phyloP scores from a whole-genome alignment of 2,797 vertebrate species.

The Galago senegalensis region DNA sequence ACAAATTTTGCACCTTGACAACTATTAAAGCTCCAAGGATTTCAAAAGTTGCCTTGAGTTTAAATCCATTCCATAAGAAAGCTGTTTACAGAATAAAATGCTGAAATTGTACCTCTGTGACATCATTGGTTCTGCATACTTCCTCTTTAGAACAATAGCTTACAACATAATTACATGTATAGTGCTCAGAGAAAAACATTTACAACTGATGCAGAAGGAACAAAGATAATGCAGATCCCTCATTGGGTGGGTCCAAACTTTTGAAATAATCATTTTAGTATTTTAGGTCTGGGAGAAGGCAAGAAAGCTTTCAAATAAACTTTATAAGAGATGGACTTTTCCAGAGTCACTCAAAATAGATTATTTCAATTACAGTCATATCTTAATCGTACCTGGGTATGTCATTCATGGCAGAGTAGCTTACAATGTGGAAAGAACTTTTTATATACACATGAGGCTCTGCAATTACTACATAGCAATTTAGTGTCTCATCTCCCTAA shows the following conservation, averaged over 20 bases:
- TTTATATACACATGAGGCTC: background rate
- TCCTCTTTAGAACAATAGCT: constrained; percentile 59
- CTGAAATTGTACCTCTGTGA: background rate
- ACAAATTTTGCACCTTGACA: background rate
- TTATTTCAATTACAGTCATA: background rate
- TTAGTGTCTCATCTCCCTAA: constrained; percentile 31
- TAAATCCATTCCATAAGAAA: constrained; percentile 52
- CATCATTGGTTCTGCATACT: constrained; percentile 31
- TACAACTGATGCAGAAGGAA: constrained; percentile 46
- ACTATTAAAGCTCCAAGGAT: constrained; percentile 29
- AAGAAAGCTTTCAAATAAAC: constrained; percentile 55
- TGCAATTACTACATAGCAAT: background rate
- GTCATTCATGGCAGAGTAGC: background rate
- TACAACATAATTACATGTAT: constrained; percentile 25
- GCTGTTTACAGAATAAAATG: constrained; percentile 34
- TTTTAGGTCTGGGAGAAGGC: constrained; percentile 3
- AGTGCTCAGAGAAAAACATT: constrained; percentile 30
- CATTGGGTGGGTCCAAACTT: constrained; percentile 36
- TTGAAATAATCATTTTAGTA: constrained; percentile 55
- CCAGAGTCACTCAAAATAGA: background rate
- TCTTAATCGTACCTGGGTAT: background rate
- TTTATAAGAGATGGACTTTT: constrained; percentile 45
- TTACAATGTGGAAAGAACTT: constrained; percentile 5
- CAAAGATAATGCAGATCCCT: background rate
- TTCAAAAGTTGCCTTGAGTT: constrained; percentile 52